These are phyloP conservation scores for Drosophila parthenogenetica DNA, from an alignment of 2,888 invertebrate genomes.

Conservation along the genomic window DNA sequence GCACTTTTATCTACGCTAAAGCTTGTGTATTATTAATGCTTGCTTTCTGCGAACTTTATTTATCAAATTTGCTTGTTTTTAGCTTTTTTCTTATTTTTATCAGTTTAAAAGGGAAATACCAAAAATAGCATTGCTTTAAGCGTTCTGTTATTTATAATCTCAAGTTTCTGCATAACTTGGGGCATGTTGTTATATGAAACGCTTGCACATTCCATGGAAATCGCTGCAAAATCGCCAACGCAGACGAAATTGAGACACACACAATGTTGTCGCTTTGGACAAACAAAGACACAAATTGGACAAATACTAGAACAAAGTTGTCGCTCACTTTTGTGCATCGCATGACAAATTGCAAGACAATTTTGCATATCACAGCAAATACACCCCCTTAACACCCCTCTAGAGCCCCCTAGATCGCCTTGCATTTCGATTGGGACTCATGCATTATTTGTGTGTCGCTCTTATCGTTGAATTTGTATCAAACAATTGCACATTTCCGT, in stretches of 20 bases:
- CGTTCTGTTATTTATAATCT: conserved; percentile 15
- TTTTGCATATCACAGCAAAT: conserved; percentile 29
- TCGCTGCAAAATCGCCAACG: conserved; percentile 15
- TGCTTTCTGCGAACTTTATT: conserved; percentile 1
- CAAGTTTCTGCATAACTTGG: conserved; percentile 34
- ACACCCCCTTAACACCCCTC: not conserved
- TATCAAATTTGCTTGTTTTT: conserved; percentile 9
- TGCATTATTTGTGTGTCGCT: conserved; percentile 36
- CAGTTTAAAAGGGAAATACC: conserved; percentile 12
- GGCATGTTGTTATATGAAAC: conserved; percentile 15
- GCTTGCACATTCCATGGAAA: conserved; percentile 1
- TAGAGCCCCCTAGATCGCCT: not conserved
- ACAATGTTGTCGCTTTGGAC: conserved; percentile 29
- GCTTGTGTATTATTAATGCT: not conserved
- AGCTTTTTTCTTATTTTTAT: not conserved
- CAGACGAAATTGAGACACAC: conserved; percentile 30
- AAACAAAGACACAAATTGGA: conserved; percentile 20
- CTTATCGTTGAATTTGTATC: conserved; percentile 45
- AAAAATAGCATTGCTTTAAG: conserved; percentile 3
- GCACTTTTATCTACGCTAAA: not conserved
- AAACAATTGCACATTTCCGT: conserved; percentile 70
- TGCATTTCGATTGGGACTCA: conserved; percentile 38
- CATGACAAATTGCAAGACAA: conserved; percentile 34
- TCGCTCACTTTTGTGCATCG: conserved; percentile 3
- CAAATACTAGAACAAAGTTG: conserved; percentile 12